These are phyloP conservation scores for Drosophila dunni DNA, from an alignment of 1,140 invertebrate genomes.

Conservation along the genomic window DNA sequence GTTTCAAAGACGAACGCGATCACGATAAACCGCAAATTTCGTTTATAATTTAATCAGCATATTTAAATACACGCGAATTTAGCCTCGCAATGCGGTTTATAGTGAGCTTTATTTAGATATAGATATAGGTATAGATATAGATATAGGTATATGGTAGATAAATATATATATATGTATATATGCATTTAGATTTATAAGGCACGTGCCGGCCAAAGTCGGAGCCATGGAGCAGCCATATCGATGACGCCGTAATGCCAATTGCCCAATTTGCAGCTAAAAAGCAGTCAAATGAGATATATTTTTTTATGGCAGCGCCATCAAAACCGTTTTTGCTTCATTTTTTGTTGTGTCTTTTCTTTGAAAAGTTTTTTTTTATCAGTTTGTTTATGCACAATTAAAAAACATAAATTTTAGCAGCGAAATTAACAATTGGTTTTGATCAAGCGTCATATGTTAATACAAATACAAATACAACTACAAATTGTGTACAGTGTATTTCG, in stretches of 20 bases:
- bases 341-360: background rate
- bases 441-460: conserved; percentile 28
- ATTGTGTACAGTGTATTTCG: conserved; percentile 10
- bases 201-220: conserved; percentile 9
- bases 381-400: conserved; percentile 36
- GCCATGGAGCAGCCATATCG: conserved; percentile 27
- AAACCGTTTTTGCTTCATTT: conserved; percentile 11
- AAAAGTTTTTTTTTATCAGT: background rate
- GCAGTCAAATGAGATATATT: conserved; percentile 41
- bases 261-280: conserved; percentile 39
- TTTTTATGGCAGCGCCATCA: conserved; percentile 40
- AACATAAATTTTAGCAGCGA: conserved; percentile 29
- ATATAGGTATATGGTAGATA: conserved; percentile 10
- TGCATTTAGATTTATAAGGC: conserved; percentile 1
- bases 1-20: background rate
- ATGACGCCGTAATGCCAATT: conserved; percentile 34
- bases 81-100: conserved; percentile 18
- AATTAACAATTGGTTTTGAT: conserved; percentile 35
- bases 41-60: background rate
- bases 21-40: background rate
- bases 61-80: background rate
- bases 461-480: conserved; percentile 19
- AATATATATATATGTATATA: background rate
- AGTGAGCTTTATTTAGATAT: background rate
- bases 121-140: too few relatives aligned